A percentile compares a stretch with the other conserved stretches of the same genome.
phyloP scores from a whole-genome alignment of 2,888 invertebrate species.

The Lottia gigantea region DNA sequence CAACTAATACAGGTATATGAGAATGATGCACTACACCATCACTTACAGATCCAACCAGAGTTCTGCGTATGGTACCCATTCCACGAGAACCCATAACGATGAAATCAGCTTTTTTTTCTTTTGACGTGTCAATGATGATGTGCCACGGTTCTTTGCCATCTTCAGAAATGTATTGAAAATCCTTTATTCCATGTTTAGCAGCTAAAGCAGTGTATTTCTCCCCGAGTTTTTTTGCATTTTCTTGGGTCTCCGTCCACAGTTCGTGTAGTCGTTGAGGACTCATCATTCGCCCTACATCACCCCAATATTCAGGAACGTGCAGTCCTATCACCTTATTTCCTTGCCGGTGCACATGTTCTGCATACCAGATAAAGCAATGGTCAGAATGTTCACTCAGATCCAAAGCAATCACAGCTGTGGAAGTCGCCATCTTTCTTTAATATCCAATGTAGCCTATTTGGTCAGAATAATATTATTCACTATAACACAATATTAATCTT shows the following conservation, averaged over 20 bases:
- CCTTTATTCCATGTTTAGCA: too few relatives aligned
- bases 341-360: conserved; percentile 25
- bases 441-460: too few relatives aligned
- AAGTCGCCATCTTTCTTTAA: too few relatives aligned
- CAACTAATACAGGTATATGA: neutral
- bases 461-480: too few relatives aligned
- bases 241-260: too few relatives aligned
- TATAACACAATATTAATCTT: too few relatives aligned
- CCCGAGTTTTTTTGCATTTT: too few relatives aligned
- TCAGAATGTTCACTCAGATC: too few relatives aligned
- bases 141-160: neutral
- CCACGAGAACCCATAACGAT: neutral
- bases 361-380: conserved; percentile 7
- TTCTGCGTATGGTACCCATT: neutral
- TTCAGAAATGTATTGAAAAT: neutral
- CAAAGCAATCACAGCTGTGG: too few relatives aligned
- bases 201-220: too few relatives aligned
- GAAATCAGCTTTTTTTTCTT: neutral
- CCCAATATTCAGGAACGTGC: conserved; percentile 33
- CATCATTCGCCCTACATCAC: conserved; percentile 25
- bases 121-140: neutral
- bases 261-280: neutral
- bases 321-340: conserved; percentile 26
- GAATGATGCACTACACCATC: conserved; percentile 1
- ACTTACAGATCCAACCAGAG: neutral